phyloP scores from a whole-genome alignment of 1,140 invertebrate genomes.

The Calliopsis andreniformis region DNA sequence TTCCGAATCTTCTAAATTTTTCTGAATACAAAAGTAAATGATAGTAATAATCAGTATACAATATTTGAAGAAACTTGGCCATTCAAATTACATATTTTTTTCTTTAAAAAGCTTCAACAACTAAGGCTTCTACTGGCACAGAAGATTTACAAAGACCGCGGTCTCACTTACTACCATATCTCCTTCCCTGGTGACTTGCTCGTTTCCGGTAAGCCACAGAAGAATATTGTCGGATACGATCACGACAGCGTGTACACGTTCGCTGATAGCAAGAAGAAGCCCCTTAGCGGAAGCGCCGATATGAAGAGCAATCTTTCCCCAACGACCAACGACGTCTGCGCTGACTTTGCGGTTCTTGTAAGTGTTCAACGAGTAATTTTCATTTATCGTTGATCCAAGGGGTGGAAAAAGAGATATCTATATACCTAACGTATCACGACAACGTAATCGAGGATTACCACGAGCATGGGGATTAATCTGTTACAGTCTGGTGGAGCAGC shows the following conservation, averaged over 20 bases:
- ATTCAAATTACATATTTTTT: too few relatives aligned
- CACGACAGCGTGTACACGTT: slow-evolving; percentile 81
- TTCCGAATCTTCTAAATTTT: too few relatives aligned
- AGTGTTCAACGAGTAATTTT: slow-evolving; percentile 58
- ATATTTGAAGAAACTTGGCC: too few relatives aligned
- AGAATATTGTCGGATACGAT: slow-evolving; percentile 82
- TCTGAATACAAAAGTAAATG: too few relatives aligned
- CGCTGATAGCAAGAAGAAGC: slow-evolving; percentile 83
- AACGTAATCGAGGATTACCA: too few relatives aligned
- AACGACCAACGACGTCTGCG: slow-evolving; percentile 81
- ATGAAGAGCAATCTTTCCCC: slow-evolving; percentile 80
- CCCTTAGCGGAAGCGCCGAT: slow-evolving; percentile 78
- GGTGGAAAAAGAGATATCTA: too few relatives aligned
- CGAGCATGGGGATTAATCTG: slow-evolving; percentile 5
- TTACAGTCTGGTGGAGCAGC: slow-evolving; percentile 83
- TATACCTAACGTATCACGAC: too few relatives aligned
- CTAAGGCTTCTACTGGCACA: slow-evolving; percentile 76
- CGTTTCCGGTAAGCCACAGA: slow-evolving; percentile 76
- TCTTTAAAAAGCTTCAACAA: slow-evolving; percentile 82
- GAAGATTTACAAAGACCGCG: slow-evolving; percentile 75
- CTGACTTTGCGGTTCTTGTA: slow-evolving; percentile 81
- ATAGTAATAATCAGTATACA: too few relatives aligned
- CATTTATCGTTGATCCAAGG: background rate
- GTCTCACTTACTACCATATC: slow-evolving; percentile 76
- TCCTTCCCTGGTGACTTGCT: slow-evolving; percentile 77